A percentile compares a stretch with the other conserved stretches of the same genome.
Conservation (phyloP, 1,140 invertebrate species). For the Drosophila kepulauana region DNA sequence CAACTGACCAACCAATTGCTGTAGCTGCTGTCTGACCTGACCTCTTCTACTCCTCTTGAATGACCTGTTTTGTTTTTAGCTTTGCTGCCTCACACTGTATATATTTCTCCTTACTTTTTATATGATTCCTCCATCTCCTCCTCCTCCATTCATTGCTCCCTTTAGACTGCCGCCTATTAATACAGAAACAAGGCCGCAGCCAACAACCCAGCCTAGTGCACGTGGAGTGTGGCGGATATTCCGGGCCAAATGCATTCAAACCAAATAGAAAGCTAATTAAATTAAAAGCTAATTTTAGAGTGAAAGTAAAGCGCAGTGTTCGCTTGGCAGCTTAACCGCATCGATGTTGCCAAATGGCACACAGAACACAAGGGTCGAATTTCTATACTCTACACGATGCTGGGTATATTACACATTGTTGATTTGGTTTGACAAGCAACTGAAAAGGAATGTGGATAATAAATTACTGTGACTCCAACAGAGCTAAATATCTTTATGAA, state of each 20-base stretch:
- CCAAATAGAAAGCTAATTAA: conserved; percentile 66
- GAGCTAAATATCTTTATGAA: too few species aligned
- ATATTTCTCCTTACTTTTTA: conserved; percentile 7
- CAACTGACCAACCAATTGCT: conserved; percentile 26
- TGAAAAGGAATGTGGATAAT: too few species aligned
- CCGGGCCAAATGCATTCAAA: conserved; percentile 54
- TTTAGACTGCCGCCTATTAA: conserved; percentile 20
- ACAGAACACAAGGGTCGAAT: neutral
- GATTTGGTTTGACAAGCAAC: neutral
- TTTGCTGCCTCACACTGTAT: conserved; percentile 1
- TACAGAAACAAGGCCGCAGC: conserved; percentile 30
- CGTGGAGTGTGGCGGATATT: neutral
- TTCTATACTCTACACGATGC: neutral
- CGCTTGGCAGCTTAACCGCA: conserved; percentile 31
- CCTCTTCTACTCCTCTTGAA: neutral
- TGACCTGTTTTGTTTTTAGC: conserved; percentile 46
- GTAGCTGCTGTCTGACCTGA: conserved; percentile 19
- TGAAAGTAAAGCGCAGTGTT: conserved; percentile 52
- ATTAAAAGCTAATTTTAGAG: conserved; percentile 62
- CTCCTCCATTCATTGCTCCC: neutral
- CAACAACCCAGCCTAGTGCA: conserved; percentile 9
- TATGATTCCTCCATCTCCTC: neutral
- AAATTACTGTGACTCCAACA: too few species aligned
- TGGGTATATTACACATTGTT: neutral
- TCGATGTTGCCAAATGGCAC: conserved; percentile 4